Evolutionary conservation across 2,113 vertebrate genomes (phyloP).

Genomic region (Microcebus jonahi): DNA sequence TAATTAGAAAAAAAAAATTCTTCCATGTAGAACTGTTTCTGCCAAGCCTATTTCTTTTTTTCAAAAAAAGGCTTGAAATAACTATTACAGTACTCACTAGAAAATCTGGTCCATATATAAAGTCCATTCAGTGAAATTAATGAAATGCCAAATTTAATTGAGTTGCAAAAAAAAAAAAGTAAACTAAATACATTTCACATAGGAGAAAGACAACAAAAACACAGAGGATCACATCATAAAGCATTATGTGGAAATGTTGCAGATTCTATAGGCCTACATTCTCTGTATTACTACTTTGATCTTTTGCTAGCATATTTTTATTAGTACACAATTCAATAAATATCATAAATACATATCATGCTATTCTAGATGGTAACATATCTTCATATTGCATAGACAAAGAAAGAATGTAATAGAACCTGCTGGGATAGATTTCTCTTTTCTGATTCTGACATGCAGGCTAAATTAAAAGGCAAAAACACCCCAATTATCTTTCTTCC

Average conservation of each 20-base stretch:
- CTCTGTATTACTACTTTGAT: neutral
- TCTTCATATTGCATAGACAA: neutral
- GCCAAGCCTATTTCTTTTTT: neutral
- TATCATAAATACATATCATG: neutral
- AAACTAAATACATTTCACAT: conserved; percentile 29
- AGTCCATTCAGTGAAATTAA: neutral
- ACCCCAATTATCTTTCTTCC: conserved; percentile 79
- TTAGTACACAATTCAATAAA: neutral
- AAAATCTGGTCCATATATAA: neutral
- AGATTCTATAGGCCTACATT: neutral
- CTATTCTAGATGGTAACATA: conserved; percentile 16
- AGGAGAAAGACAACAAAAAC: neutral
- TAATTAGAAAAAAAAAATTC: neutral
- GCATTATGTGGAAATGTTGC: neutral
- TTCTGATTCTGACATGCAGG: conserved; percentile 64
- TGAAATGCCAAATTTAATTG: neutral
- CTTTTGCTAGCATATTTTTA: neutral
- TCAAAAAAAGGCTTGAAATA: neutral
- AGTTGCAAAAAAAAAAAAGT: neutral
- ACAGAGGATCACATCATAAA: neutral
- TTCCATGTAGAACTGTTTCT: neutral
- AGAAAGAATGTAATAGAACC: conserved; percentile 21
- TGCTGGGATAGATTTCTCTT: conserved; percentile 9
- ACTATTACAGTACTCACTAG: neutral
- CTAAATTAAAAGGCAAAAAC: conserved; percentile 78